These are phyloP conservation scores for Stomatorhinus walkeri DNA, from an alignment of 2,797 vertebrate species.

Conservation along the genomic window DNA sequence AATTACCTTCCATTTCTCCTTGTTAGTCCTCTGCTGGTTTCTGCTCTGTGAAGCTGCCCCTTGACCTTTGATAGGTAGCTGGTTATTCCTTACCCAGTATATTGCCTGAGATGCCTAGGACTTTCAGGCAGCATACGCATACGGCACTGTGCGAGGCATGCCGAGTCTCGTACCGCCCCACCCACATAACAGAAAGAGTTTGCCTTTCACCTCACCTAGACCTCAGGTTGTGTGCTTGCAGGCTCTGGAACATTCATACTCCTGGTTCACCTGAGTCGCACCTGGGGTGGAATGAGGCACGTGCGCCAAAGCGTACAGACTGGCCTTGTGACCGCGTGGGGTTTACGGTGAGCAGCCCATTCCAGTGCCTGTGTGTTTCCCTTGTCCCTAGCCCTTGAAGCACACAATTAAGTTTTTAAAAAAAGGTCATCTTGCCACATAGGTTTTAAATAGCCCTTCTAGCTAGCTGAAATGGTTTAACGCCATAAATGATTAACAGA, in stretches of 20 bases:
- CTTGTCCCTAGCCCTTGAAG: neutral
- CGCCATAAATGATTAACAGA: constrained; percentile 14
- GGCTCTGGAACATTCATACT: constrained; percentile 69
- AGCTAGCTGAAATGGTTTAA: neutral
- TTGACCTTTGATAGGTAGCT: constrained; percentile 70
- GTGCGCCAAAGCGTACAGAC: constrained; percentile 67
- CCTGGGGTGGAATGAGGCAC: constrained; percentile 59
- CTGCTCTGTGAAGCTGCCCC: constrained; percentile 46
- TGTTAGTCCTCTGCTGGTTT: constrained; percentile 28
- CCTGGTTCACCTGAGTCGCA: constrained; percentile 64
- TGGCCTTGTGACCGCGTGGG: constrained; percentile 67
- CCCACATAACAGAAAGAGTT: neutral
- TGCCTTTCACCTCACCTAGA: constrained; percentile 13
- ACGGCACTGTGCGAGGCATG: neutral
- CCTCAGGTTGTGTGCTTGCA: constrained; percentile 36
- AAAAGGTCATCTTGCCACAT: neutral
- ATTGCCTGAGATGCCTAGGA: constrained; percentile 62
- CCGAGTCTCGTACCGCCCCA: neutral
- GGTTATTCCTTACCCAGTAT: constrained; percentile 56
- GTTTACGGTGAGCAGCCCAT: constrained; percentile 53
- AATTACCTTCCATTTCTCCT: constrained; percentile 30
- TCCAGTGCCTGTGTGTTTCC: neutral
- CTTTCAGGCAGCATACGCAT: constrained; percentile 26
- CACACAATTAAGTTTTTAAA: neutral
- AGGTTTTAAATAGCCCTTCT: neutral